Conservation (phyloP, 2,113 vertebrate genomes). For the Dendrocopos noguchii region DNA sequence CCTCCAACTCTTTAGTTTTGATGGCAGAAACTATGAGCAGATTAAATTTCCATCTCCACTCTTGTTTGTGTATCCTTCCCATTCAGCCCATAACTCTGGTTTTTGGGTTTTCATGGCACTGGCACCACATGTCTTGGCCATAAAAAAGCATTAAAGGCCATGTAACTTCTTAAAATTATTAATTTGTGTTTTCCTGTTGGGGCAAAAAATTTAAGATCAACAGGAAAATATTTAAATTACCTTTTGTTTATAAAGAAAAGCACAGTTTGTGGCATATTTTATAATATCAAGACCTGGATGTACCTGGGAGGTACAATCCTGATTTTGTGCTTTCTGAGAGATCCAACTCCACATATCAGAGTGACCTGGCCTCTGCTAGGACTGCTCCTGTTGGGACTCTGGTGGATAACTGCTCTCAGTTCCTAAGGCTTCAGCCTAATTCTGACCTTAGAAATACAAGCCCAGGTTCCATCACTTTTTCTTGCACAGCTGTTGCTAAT, state of each 20-base stretch:
- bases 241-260: background rate
- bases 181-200: background rate
- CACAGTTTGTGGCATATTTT: background rate
- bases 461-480: background rate
- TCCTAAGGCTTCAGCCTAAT: background rate
- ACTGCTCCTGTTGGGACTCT: background rate
- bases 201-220: background rate
- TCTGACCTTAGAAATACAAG: background rate
- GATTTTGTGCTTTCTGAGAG: background rate
- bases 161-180: background rate
- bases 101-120: background rate
- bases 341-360: background rate
- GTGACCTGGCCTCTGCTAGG: background rate
- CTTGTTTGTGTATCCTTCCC: background rate
- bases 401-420: background rate
- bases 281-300: background rate
- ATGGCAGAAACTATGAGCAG: background rate
- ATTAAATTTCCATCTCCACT: background rate
- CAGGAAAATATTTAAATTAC: background rate
- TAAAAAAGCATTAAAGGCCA: background rate
- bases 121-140: background rate
- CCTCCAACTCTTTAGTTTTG: background rate
- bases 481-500: background rate
- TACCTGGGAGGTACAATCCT: background rate
- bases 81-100: background rate